Conservation (phyloP, 2,113 vertebrate genomes). For the Ammodytes dubius region DNA sequence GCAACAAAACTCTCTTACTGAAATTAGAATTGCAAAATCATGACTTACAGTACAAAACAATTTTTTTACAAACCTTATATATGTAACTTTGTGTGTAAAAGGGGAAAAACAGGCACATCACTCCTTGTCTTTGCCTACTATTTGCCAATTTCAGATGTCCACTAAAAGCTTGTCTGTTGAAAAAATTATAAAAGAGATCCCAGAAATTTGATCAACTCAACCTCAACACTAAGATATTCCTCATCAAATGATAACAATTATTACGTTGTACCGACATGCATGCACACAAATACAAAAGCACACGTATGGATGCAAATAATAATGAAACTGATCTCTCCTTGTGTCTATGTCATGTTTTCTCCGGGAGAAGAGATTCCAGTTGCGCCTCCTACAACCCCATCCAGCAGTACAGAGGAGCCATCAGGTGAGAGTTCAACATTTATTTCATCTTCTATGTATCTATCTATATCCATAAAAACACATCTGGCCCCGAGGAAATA, state of each 20-base stretch:
- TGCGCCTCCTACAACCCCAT: slow-evolving; percentile 89
- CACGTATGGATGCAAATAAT: background rate
- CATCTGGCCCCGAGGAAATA: background rate
- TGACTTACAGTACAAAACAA: background rate
- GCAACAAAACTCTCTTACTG: background rate
- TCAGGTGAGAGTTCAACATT: slow-evolving; percentile 86
- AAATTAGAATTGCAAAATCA: background rate
- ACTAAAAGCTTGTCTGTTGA: slow-evolving; percentile 45
- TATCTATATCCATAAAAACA: background rate
- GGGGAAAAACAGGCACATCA: background rate
- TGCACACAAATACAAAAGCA: slow-evolving; percentile 2
- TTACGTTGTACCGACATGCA: background rate
- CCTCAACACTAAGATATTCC: background rate
- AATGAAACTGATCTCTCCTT: slow-evolving; percentile 44
- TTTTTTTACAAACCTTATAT: background rate
- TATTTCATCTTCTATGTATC: background rate
- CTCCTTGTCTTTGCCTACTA: background rate
- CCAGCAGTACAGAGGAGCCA: slow-evolving; percentile 92
- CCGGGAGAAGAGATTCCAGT: slow-evolving; percentile 92
- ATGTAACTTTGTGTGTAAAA: background rate
- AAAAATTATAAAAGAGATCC: slow-evolving; percentile 1
- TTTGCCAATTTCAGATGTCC: background rate
- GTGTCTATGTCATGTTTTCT: slow-evolving; percentile 49
- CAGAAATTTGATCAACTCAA: background rate
- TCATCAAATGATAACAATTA: slow-evolving; percentile 10